A percentile compares a stretch with the other conserved stretches of the same genome.
These are phyloP conservation scores for Alligator mississippiensis DNA, from an alignment of 2,113 vertebrate genomes.

Conservation along the genomic window DNA sequence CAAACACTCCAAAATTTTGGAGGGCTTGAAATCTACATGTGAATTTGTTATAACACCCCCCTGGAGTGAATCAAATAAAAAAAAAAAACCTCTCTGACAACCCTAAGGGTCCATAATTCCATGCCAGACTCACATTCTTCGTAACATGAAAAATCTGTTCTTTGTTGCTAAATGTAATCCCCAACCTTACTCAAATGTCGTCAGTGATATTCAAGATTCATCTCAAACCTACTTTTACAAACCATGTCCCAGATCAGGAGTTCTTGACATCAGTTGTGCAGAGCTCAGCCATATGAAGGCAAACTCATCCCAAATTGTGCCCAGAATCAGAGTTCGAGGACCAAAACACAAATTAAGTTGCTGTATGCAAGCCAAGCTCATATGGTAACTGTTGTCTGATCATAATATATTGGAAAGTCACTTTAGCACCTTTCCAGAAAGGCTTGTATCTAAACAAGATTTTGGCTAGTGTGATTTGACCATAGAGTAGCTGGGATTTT, in stretches of 20 bases:
- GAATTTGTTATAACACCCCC: slow-evolving; percentile 57
- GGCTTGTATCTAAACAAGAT: background rate
- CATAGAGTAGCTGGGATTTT: background rate
- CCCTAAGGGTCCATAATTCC: slow-evolving; percentile 34
- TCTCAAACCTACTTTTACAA: background rate
- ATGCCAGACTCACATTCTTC: background rate
- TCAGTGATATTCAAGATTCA: background rate
- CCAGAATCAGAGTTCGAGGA: too few species aligned
- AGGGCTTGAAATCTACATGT: slow-evolving; percentile 53
- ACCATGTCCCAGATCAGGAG: background rate
- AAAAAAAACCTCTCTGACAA: slow-evolving; percentile 66
- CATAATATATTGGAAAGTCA: rapidly evolving
- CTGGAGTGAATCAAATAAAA: slow-evolving; percentile 70
- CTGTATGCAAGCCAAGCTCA: too few species aligned
- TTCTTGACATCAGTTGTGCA: background rate
- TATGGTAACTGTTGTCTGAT: background rate
- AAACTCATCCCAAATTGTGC: background rate
- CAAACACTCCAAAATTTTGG: slow-evolving; percentile 14
- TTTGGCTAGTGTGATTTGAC: background rate
- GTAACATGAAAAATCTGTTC: background rate
- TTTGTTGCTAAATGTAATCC: too few species aligned
- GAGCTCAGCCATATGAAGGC: background rate
- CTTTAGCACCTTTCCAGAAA: background rate
- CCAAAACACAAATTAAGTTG: too few species aligned
- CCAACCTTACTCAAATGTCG: background rate